Evolutionary conservation across 1,140 invertebrate genomes (phyloP).

Genomic region (Drosophila orosa): DNA sequence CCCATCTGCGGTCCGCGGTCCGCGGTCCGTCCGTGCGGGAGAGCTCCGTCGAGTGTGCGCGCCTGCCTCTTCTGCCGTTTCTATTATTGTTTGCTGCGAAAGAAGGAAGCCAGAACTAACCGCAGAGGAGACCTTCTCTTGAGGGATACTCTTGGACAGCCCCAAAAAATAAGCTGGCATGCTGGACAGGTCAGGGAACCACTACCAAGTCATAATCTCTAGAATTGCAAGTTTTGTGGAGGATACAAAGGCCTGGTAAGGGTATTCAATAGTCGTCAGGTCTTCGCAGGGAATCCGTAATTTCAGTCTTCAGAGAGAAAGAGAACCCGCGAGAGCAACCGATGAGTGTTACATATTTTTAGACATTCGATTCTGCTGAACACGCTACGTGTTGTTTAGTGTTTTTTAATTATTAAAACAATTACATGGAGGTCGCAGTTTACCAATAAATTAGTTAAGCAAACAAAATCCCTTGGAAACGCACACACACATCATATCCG

Average conservation of each 20-base stretch:
- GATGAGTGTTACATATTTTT: slow-evolving; percentile 56
- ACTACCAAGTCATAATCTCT: too few species aligned
- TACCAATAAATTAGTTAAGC: slow-evolving; percentile 45
- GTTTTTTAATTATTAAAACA: slow-evolving; percentile 61
- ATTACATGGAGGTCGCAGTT: slow-evolving; percentile 46
- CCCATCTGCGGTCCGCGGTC: slow-evolving; percentile 29
- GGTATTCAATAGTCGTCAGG: slow-evolving; percentile 33
- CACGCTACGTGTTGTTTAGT: slow-evolving; percentile 46
- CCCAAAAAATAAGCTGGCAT: neutral
- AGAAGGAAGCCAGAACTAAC: slow-evolving; percentile 51
- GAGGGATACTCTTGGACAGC: neutral
- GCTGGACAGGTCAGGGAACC: neutral
- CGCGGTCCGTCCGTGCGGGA: slow-evolving; percentile 54
- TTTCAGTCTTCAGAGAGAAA: slow-evolving; percentile 17
- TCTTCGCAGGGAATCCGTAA: neutral
- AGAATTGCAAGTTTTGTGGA: neutral
- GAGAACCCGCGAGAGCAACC: slow-evolving; percentile 25
- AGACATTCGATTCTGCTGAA: slow-evolving; percentile 41
- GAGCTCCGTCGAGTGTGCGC: slow-evolving; percentile 57
- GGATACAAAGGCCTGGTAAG: neutral
- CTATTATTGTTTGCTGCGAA: slow-evolving; percentile 77
- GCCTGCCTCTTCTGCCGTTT: slow-evolving; percentile 50
- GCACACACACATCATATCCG: slow-evolving; percentile 5
- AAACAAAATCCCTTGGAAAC: slow-evolving; percentile 12
- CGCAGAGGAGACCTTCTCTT: slow-evolving; percentile 23